Evolutionary conservation across 2,888 invertebrate species (phyloP), one percentile per base, ranked within the genome.

Genomic region (Globia sparganii): DNA sequence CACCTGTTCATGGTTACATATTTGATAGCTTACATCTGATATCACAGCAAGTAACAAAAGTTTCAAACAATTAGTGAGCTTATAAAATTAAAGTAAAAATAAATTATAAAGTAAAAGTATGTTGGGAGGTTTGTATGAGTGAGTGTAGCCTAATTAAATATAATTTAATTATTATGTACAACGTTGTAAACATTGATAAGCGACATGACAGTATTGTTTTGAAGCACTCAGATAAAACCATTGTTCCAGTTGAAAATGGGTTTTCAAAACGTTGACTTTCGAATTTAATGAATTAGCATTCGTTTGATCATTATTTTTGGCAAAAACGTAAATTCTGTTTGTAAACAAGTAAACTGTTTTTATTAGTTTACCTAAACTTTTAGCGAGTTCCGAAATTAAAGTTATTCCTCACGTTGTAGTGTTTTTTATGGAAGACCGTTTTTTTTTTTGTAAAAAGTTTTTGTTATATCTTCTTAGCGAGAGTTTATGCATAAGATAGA

Each of bases 241-340:
- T 80, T 80, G 37, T 80, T 78, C 4, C 43, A n/a, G 8, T 28
- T 40, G 5, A 31, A 40, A 31, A 77, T 21, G 5, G 31, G 18
- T 40, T 49, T 59, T 9, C 34, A 49, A 28, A 77, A 53, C 15
- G n/a, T 28, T 0, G 28, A 25, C 40, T 46, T 79, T 70, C 11
- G 18, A 78, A 78, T 53, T 77, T 25, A 34, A 67, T 49, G 13
- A 25, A 64, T 43, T 25, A 43, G 28, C 53, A 43, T 56, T 77
- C 28, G 43, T 77, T 25, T 34, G 21, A 43, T 40, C 34, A 28
- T 46, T 28, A 34, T 43, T 46, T 56, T 77, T 25, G 18, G 43
- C 34, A 58, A 46, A 58, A 58, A 56, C 13, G 1, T 58, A 56
- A 77, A 77, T 28, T 77, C 34, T 8, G 40, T 31, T 59, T 49